A percentile compares a stretch with the other conserved stretches of the same genome.
Conservation (phyloP, 2,113 vertebrate genomes). For the Clarias batrachus region DNA sequence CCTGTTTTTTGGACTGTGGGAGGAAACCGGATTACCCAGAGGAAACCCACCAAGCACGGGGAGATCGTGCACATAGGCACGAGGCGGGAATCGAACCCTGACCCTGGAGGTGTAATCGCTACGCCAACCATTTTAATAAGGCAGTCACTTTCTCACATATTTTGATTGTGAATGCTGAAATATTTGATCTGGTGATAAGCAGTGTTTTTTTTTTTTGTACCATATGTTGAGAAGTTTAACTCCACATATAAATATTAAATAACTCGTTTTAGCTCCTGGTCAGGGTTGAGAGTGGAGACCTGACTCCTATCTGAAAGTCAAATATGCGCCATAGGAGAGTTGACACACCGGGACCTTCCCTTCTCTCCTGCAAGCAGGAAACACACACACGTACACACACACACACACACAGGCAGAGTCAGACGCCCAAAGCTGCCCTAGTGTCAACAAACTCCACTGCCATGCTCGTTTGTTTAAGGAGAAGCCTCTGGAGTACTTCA, state of each 20-base stretch:
- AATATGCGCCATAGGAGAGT: constrained; percentile 72
- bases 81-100: too few species aligned
- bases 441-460: constrained; percentile 26
- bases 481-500: constrained; percentile 34
- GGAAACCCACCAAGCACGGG: too few species aligned
- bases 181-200: neutral
- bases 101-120: too few species aligned
- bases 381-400: neutral
- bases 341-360: constrained; percentile 61
- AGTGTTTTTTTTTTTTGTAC: neutral
- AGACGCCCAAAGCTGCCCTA: constrained; percentile 22
- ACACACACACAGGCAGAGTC: constrained; percentile 9
- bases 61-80: too few species aligned
- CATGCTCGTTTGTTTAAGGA: constrained; percentile 16
- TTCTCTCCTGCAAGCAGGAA: constrained; percentile 42
- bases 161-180: neutral
- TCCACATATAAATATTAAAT: neutral
- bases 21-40: too few species aligned
- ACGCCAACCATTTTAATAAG: too few species aligned
- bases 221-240: neutral
- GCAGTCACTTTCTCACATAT: neutral
- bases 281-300: neutral
- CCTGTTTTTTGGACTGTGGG: too few species aligned
- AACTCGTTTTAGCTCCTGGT: neutral
- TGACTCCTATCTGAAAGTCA: constrained; percentile 69